Evolutionary conservation across 2,113 vertebrate genomes (phyloP).

Genomic region (Rhinoptilus africanus): DNA sequence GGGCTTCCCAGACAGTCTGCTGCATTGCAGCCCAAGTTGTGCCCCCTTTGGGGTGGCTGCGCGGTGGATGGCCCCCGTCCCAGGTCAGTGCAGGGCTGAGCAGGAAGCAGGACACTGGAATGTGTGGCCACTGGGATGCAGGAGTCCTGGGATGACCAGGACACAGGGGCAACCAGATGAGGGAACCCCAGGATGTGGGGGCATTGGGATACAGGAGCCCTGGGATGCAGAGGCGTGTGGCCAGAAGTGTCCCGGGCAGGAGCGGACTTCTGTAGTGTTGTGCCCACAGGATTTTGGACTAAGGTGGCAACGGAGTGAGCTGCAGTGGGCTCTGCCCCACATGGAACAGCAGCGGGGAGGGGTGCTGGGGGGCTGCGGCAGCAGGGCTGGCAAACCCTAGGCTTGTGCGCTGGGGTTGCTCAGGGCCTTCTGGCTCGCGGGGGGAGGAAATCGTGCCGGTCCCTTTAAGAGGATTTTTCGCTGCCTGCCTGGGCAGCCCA

Average conservation of each 20-base stretch:
- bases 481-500: constrained; percentile 13
- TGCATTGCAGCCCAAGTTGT: accelerated
- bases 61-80: accelerated
- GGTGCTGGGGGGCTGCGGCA: neutral
- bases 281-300: accelerated
- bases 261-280: accelerated
- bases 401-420: neutral
- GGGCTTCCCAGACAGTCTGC: neutral
- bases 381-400: neutral
- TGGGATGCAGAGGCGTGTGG: neutral
- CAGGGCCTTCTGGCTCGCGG: neutral
- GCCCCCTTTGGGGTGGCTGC: neutral
- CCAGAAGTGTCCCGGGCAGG: accelerated
- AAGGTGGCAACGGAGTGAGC: neutral
- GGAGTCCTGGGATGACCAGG: neutral
- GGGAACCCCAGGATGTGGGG: neutral
- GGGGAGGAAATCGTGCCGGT: neutral
- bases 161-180: neutral
- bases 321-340: neutral
- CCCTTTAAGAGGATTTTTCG: constrained; percentile 56
- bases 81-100: neutral
- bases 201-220: neutral
- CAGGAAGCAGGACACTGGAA: accelerated
- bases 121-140: neutral
- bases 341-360: accelerated